phyloP scores from a whole-genome alignment of 2,113 vertebrate genomes.

The Sinocyclocheilus maitianheensis region DNA sequence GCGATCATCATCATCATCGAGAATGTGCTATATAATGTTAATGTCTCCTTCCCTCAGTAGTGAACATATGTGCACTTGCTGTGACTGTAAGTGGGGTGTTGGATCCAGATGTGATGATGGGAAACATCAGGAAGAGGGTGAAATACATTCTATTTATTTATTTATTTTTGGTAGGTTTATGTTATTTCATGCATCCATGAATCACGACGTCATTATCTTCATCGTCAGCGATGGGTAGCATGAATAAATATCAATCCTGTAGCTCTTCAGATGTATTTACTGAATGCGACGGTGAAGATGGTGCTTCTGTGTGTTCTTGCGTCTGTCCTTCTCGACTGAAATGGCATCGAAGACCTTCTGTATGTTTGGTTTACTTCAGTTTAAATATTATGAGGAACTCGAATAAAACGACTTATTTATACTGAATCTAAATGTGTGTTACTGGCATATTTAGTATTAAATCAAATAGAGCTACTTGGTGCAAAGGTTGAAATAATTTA shows the following conservation, averaged over 20 bases:
- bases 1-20: neutral
- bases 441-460: neutral
- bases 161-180: constrained; percentile 36
- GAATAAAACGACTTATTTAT: neutral
- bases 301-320: neutral
- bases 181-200: neutral
- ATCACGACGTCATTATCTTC: neutral
- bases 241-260: no score
- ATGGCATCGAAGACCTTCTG: neutral
- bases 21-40: neutral
- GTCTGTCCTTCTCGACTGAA: neutral
- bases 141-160: constrained; percentile 57
- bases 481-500: neutral
- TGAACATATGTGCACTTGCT: neutral
- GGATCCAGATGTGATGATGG: neutral
- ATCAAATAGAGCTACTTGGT: neutral
- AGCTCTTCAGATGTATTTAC: neutral
- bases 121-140: neutral
- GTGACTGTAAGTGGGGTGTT: neutral
- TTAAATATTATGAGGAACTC: neutral
- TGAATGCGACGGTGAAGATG: neutral
- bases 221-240: no score
- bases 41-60: neutral
- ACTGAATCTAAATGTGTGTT: neutral
- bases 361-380: neutral